Base-by-base conservation (phyloP, 2,888 invertebrate genomes). In the Xanthia togata region DNA sequence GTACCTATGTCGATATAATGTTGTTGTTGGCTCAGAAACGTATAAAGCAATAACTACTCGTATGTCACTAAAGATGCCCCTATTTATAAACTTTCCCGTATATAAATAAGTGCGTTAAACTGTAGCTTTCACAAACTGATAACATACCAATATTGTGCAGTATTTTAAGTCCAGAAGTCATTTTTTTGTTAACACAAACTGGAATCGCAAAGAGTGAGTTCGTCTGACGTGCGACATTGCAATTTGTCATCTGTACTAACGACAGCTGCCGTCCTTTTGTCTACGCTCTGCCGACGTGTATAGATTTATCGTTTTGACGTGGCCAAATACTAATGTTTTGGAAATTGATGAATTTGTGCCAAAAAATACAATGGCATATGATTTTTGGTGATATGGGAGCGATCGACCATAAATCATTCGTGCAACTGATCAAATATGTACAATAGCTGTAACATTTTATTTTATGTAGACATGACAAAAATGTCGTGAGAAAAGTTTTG, bases 201-300 rank as follows among this genome's bases (percentile, higher is more conserved):
- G 47, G 26, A 69, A 78, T 71, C 26, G 63, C 57, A 75, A 77
- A 81, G 67, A 77, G 76, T 73, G 76, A 76, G 76, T 83, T 77
- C 47, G 69, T 59, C 57, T 80, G 80, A 76, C 69, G 76, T 82
- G 86, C 89, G 90, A 89, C 88, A 87, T 81, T 87, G 91, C 93
- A 92, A 93, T 94, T 93, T 93, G 91, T 94, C 94, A 94, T 92
- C 89, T 79, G 85, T 84, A 87, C 85, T 90, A 92, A 90, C 92
- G 93, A 90, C 93, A 93, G 91, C 91, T 92, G 92, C 87, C 89
- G 88, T 90, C 92, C 90, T 91, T 93, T 92, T 92, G 93, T 91
- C 90, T 90, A 86, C 78, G 83, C 84, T 84, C 50, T 70, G 67
- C 64, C 84, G 70, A 84, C 84, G 85, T 85, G 82, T 82, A 87